Percentiles rank a stretch among this genome's conserved stretches.
phyloP scores from a whole-genome alignment of 2,113 vertebrate genomes.

The Campylomormyrus numenius region DNA sequence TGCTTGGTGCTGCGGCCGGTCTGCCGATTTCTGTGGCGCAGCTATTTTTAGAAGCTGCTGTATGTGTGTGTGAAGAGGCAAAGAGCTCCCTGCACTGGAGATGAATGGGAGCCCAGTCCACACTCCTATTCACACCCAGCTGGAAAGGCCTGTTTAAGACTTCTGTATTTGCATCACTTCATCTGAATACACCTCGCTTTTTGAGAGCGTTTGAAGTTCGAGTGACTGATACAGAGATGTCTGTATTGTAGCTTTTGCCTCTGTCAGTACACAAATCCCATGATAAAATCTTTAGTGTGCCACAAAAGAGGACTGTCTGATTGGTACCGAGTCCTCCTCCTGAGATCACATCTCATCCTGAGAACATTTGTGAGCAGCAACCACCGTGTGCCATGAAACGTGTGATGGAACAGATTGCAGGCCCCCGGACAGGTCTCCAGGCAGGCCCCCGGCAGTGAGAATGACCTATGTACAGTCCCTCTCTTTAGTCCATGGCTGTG shows the following conservation, averaged over 20 bases:
- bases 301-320: neutral
- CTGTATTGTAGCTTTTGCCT: neutral
- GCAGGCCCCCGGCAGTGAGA: neutral
- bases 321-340: neutral
- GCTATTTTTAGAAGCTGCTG: slow-evolving; percentile 20
- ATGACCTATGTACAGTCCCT: neutral
- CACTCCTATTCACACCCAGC: neutral
- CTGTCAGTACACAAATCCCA: neutral
- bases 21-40: neutral
- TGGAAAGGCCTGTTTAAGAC: neutral
- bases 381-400: neutral
- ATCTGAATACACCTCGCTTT: neutral
- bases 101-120: neutral
- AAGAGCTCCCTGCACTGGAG: neutral
- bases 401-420: neutral
- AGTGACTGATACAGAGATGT: neutral
- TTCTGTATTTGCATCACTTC: neutral
- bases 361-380: neutral
- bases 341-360: neutral
- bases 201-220: neutral
- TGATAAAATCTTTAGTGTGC: neutral
- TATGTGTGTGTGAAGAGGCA: neutral
- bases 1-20: neutral
- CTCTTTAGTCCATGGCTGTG: neutral
- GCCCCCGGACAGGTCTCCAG: neutral